These are phyloP conservation scores for Bombus impatiens DNA, from an alignment of 1,140 invertebrate genomes.

Conservation along the genomic window DNA sequence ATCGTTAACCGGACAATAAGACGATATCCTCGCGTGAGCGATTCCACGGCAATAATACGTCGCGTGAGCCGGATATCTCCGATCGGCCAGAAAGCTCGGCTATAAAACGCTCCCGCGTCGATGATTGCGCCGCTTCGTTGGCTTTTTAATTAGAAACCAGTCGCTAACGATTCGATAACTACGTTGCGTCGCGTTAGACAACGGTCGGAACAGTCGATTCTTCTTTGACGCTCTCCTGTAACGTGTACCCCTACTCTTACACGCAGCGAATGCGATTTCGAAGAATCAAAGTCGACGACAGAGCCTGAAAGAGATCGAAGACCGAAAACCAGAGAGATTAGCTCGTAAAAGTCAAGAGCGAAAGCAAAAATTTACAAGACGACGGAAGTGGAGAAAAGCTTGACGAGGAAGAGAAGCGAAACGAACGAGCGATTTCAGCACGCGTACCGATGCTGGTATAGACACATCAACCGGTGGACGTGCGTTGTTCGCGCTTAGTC, in stretches of 20 bases:
- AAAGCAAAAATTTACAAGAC: background rate
- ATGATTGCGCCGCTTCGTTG: constrained; percentile 40
- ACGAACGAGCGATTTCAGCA: background rate
- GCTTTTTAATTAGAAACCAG: constrained; percentile 65
- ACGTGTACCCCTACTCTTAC: too few relatives aligned
- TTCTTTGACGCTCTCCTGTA: background rate
- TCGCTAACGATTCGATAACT: constrained; percentile 43
- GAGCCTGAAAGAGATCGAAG: too few relatives aligned
- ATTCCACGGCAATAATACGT: constrained; percentile 47
- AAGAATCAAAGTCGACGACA: too few relatives aligned
- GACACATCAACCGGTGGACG: constrained; percentile 1
- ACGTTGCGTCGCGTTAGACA: background rate
- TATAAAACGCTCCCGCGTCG: constrained; percentile 33
- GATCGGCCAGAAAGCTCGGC: constrained; percentile 41
- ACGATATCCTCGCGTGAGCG: constrained; percentile 55
- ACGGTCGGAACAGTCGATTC: background rate
- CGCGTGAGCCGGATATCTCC: constrained; percentile 56
- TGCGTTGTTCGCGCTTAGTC: constrained; percentile 51
- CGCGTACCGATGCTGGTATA: background rate
- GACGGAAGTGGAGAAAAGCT: background rate
- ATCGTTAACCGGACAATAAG: constrained; percentile 56
- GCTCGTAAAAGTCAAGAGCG: background rate
- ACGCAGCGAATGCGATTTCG: background rate
- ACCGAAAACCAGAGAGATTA: too few relatives aligned
- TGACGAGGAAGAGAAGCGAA: background rate